phyloP scores from a whole-genome alignment of 2,888 invertebrate genomes.

The Hyposoter dolosus region DNA sequence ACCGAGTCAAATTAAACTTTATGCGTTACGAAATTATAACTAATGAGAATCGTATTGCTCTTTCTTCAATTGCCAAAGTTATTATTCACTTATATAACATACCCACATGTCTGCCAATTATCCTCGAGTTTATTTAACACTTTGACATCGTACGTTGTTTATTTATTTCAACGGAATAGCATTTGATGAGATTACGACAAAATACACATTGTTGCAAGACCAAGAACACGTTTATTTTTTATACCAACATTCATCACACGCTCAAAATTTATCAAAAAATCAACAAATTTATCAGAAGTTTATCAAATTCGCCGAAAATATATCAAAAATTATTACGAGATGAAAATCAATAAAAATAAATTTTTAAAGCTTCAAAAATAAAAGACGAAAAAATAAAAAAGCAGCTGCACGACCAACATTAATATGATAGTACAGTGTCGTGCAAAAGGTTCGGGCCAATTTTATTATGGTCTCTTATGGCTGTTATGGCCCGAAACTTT shows the following conservation, averaged over 20 bases:
- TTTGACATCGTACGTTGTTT: not conserved
- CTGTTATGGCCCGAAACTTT: no score
- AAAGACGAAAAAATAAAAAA: no score
- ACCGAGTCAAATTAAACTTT: conserved; percentile 24
- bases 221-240: not conserved
- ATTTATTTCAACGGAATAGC: not conserved
- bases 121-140: not conserved
- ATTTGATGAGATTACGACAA: not conserved
- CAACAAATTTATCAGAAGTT: no score
- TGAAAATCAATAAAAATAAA: no score
- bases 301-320: no score
- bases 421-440: no score
- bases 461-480: no score
- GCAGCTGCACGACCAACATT: no score
- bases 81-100: conserved; percentile 38
- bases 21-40: conserved; percentile 19
- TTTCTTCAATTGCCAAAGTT: conserved; percentile 32
- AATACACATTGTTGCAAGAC: not conserved
- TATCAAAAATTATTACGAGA: no score
- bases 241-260: not conserved
- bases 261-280: no score
- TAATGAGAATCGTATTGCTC: conserved; percentile 49
- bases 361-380: no score
- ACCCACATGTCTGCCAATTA: not conserved
- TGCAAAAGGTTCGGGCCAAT: no score